Conservation (phyloP, 30 jellyfish, hydroid and myxozoan species). For the Hydractinia symbiolongicarpus region DNA sequence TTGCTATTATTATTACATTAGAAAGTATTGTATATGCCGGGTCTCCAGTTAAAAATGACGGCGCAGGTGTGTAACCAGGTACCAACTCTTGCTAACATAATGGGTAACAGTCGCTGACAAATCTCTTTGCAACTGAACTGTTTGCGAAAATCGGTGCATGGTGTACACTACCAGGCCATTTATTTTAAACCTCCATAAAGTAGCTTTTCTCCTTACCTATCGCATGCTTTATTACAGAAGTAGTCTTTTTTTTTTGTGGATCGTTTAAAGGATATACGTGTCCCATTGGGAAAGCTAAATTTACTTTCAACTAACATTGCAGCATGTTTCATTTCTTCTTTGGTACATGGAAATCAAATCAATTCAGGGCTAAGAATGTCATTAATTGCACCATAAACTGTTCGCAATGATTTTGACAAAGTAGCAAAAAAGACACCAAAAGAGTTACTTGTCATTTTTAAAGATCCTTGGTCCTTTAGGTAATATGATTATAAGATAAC, state of each 20-base stretch:
- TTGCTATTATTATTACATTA: no score
- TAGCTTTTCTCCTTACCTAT: slow-evolving; percentile 46
- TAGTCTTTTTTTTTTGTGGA: slow-evolving; percentile 60
- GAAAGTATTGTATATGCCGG: slow-evolving; percentile 36
- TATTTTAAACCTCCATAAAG: background rate
- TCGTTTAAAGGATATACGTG: slow-evolving; percentile 54
- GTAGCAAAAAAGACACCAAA: slow-evolving; percentile 22
- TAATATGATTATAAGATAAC: no score
- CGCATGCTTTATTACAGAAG: slow-evolving; percentile 57
- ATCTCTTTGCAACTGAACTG: slow-evolving; percentile 27
- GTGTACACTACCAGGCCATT: no score
- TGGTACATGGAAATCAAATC: slow-evolving; percentile 13
- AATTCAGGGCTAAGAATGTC: slow-evolving; percentile 11
- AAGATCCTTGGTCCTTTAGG: background rate
- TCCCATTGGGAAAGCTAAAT: slow-evolving; percentile 73
- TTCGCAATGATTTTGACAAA: slow-evolving; percentile 7
- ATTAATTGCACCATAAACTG: slow-evolving; percentile 14
- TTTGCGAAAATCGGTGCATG: slow-evolving; percentile 28
- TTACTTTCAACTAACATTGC: slow-evolving; percentile 22
- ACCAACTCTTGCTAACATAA: slow-evolving; percentile 21
- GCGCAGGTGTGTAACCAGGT: slow-evolving; percentile 42
- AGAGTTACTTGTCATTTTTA: slow-evolving; percentile 17
- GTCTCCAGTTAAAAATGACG: slow-evolving; percentile 49
- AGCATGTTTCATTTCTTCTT: slow-evolving; percentile 36
- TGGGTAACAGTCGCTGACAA: slow-evolving; percentile 36